A percentile compares a stretch with the other conserved stretches of the same genome.
These are phyloP conservation scores for Andrena bucephala DNA, from an alignment of 2,888 invertebrate genomes.

Conservation along the genomic window DNA sequence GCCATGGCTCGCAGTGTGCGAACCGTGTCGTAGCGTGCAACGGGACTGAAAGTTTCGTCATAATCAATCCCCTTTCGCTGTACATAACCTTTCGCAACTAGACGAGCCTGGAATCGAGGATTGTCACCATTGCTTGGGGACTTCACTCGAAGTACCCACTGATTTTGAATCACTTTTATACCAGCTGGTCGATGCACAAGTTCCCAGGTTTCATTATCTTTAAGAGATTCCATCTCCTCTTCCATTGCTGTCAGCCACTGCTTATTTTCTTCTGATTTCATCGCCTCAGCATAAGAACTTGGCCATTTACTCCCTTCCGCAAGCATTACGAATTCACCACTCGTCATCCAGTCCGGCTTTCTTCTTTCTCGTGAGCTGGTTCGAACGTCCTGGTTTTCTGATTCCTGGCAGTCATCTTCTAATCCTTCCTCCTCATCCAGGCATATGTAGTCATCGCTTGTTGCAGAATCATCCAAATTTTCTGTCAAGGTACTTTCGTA, in stretches of 20 bases:
- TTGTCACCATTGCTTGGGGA: not conserved
- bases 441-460: too few relatives aligned
- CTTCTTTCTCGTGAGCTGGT: not conserved
- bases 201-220: not conserved
- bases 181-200: not conserved
- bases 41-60: not conserved
- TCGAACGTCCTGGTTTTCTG: not conserved
- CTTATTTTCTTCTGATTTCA: constrained; percentile 14
- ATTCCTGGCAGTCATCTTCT: not conserved
- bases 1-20: not conserved
- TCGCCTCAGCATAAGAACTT: constrained; percentile 21
- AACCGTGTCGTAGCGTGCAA: constrained; percentile 2
- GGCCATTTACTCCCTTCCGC: not conserved
- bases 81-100: not conserved
- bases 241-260: not conserved
- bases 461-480: not conserved
- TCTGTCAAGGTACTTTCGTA: not conserved
- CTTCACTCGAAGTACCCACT: not conserved
- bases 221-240: not conserved
- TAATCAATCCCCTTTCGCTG: constrained; percentile 9
- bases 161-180: not conserved
- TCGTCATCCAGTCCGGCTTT: not conserved
- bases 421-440: not conserved
- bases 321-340: not conserved
- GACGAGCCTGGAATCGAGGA: not conserved